phyloP scores from a whole-genome alignment of 2,797 vertebrate genomes.

The Crax fasciolata region DNA sequence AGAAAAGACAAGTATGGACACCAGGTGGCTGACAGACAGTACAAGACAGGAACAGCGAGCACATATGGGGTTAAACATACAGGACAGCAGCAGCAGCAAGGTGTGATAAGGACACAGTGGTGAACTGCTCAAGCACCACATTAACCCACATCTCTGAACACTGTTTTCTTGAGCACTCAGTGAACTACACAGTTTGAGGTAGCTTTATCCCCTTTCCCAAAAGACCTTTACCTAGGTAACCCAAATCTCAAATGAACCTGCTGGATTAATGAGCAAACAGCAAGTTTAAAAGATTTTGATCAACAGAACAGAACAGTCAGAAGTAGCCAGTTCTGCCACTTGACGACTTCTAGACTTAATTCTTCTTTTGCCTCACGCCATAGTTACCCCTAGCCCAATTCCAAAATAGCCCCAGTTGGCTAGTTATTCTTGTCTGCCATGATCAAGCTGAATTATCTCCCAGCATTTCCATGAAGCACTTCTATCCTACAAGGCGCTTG shows the following conservation, averaged over 20 bases:
- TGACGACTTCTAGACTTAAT: neutral
- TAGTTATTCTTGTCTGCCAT: neutral
- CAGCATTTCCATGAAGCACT: neutral
- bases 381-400: neutral
- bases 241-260: neutral
- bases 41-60: neutral
- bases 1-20: neutral
- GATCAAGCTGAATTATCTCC: neutral
- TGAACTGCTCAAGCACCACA: rapidly evolving
- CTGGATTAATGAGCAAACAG: neutral
- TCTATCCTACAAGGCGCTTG: slow-evolving; percentile 3
- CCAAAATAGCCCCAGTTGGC: neutral
- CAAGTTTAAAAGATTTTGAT: neutral
- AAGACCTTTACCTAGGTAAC: neutral
- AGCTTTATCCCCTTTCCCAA: neutral
- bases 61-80: neutral
- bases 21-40: neutral
- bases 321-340: neutral
- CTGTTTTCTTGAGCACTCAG: rapidly evolving
- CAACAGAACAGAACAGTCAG: neutral
- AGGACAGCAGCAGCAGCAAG: neutral
- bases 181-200: neutral
- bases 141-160: rapidly evolving
- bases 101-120: neutral
- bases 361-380: neutral